phyloP scores from a whole-genome alignment of 2,797 vertebrate genomes.

The Rhinoraja longicauda region DNA sequence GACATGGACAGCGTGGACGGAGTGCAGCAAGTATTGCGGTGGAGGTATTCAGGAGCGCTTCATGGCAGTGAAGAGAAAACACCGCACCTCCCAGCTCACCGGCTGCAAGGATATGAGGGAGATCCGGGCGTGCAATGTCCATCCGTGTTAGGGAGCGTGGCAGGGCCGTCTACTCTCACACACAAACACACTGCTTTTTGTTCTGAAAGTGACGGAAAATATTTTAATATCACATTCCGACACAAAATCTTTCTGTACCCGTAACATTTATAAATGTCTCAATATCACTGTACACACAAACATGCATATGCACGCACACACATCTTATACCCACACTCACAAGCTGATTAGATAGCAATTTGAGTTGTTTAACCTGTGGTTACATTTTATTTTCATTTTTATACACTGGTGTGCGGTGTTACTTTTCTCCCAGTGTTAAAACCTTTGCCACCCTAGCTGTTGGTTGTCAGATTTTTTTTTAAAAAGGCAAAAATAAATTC shows the following conservation, averaged over 20 bases:
- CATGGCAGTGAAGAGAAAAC: constrained; percentile 91
- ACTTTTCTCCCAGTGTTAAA: neutral
- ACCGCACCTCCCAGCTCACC: constrained; percentile 80
- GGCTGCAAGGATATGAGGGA: constrained; percentile 98
- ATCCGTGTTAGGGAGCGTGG: constrained; percentile 75
- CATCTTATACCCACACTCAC: neutral
- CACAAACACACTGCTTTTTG: constrained; percentile 56
- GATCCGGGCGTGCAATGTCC: constrained; percentile 91
- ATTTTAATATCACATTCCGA: neutral
- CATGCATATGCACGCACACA: neutral
- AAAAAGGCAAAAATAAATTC: neutral
- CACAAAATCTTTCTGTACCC: constrained; percentile 13
- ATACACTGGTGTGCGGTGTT: neutral
- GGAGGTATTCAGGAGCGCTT: constrained; percentile 92
- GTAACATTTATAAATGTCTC: neutral
- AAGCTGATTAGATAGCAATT: constrained; percentile 7
- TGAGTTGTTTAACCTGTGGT: constrained; percentile 24
- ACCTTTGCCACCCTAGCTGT: neutral
- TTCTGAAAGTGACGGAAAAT: constrained; percentile 51
- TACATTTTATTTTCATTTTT: constrained; percentile 1
- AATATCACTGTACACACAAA: neutral
- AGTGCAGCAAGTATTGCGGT: constrained; percentile 84
- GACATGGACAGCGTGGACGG: constrained; percentile 91
- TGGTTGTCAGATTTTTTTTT: constrained; percentile 24
- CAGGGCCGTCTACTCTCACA: constrained; percentile 37